A percentile compares a stretch with the other conserved stretches of the same genome.
Conservation (phyloP, 2,113 vertebrate species). For the Albula glossodonta region DNA sequence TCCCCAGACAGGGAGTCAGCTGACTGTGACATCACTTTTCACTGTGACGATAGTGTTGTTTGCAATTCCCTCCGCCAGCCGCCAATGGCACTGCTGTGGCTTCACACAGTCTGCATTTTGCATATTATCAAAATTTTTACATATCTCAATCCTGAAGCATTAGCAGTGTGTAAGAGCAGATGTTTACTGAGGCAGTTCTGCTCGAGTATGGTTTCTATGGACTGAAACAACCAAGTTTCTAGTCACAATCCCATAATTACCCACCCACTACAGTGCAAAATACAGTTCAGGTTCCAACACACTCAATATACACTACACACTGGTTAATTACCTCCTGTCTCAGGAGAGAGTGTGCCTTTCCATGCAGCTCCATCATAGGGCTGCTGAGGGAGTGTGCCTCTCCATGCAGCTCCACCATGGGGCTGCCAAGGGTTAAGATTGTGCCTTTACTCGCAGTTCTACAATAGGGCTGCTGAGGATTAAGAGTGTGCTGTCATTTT, state of each 20-base stretch:
- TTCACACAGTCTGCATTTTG: not conserved
- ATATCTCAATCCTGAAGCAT: not conserved
- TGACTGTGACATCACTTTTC: not conserved
- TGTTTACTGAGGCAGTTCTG: not conserved
- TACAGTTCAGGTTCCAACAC: not conserved
- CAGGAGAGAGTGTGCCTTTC: too few species aligned
- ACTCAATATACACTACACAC: not conserved
- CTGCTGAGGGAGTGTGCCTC: not conserved
- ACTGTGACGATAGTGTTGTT: not conserved
- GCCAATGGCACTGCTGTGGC: too few species aligned
- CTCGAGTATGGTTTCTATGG: not conserved
- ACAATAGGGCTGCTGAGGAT: not conserved
- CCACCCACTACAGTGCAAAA: not conserved
- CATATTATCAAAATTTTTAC: not conserved
- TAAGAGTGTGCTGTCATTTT: too few species aligned
- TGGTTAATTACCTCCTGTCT: too few species aligned
- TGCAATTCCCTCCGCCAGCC: too few species aligned
- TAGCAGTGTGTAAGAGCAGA: not conserved
- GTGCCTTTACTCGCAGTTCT: too few species aligned
- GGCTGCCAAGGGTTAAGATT: not conserved
- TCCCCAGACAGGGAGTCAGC: not conserved
- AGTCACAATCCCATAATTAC: not conserved
- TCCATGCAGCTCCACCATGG: too few species aligned
- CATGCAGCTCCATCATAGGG: too few species aligned
- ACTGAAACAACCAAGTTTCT: not conserved